phyloP scores from a whole-genome alignment of 2,888 invertebrate genomes.

The Keiferia lycopersicella region DNA sequence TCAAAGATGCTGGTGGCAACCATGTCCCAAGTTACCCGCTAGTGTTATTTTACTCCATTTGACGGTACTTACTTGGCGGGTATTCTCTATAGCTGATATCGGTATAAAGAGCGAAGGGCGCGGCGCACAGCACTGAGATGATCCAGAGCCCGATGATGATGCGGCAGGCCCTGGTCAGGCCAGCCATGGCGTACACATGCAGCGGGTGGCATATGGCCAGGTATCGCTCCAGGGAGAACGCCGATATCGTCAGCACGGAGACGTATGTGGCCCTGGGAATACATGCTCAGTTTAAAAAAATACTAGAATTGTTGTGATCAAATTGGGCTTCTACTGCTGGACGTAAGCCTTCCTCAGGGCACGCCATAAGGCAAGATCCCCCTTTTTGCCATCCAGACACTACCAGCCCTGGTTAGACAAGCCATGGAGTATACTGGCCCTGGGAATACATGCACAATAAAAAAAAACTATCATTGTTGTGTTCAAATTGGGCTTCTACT shows the following conservation, averaged over 20 bases:
- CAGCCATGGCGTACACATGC: constrained; percentile 91
- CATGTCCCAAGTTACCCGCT: too few species aligned
- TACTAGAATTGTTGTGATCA: too few species aligned
- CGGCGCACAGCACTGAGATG: constrained; percentile 87
- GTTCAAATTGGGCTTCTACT: too few species aligned
- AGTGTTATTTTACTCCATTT: too few species aligned
- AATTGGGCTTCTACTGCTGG: too few species aligned
- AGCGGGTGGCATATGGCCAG: constrained; percentile 92
- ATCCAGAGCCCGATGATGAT: constrained; percentile 91
- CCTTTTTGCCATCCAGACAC: background rate
- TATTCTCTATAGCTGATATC: constrained; percentile 87
- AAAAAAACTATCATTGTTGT: too few species aligned
- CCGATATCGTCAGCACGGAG: constrained; percentile 94
- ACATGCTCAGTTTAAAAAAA: background rate
- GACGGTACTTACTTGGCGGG: constrained; percentile 83
- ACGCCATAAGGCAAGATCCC: too few species aligned
- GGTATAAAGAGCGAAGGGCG: constrained; percentile 88
- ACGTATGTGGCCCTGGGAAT: constrained; percentile 90
- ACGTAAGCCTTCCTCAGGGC: too few species aligned
- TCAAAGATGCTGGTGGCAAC: too few species aligned
- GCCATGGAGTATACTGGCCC: constrained; percentile 92
- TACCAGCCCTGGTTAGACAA: constrained; percentile 86
- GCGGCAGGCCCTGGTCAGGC: constrained; percentile 86
- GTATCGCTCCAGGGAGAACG: constrained; percentile 94
- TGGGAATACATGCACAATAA: constrained; percentile 57